Conservation (phyloP, 1,140 invertebrate species). For the Camponotus floridanus region DNA sequence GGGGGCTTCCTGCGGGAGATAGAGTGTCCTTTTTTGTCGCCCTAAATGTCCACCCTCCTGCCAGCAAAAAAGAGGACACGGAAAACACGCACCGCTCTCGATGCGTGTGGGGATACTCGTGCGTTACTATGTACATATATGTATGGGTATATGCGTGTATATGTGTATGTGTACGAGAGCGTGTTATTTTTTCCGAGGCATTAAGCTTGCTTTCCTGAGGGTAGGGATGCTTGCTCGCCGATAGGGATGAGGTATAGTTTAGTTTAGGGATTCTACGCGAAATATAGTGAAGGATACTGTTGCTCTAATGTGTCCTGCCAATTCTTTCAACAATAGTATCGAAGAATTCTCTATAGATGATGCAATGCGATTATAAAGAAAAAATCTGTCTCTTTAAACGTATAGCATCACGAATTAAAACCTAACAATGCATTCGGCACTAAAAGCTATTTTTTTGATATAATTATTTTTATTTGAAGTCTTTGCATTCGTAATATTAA, state of each 20-base stretch:
- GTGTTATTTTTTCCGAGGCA: slow-evolving; percentile 86
- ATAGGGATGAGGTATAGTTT: slow-evolving; percentile 82
- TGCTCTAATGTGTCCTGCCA: slow-evolving; percentile 49
- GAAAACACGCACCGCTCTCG: slow-evolving; percentile 73
- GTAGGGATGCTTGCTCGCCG: slow-evolving; percentile 72
- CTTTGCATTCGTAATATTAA: neutral
- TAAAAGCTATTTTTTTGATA: neutral
- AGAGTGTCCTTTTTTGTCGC: slow-evolving; percentile 81
- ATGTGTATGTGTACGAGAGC: slow-evolving; percentile 76
- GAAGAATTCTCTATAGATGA: neutral
- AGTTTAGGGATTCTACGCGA: slow-evolving; percentile 80
- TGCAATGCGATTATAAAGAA: neutral
- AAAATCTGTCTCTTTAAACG: neutral
- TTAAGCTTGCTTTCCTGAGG: slow-evolving; percentile 83
- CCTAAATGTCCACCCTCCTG: slow-evolving; percentile 83
- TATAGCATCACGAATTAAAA: neutral
- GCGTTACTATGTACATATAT: slow-evolving; percentile 10
- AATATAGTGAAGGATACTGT: slow-evolving; percentile 74
- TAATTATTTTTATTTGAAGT: neutral
- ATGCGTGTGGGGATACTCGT: slow-evolving; percentile 47
- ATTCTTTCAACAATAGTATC: slow-evolving; percentile 9
- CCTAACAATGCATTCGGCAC: neutral
- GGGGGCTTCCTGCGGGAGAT: slow-evolving; percentile 76
- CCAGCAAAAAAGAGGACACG: slow-evolving; percentile 77
- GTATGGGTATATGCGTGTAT: slow-evolving; percentile 67